Percentiles rank a stretch among this genome's conserved stretches.
phyloP scores from a whole-genome alignment of 2,888 invertebrate species.

The Dynastes maya region DNA sequence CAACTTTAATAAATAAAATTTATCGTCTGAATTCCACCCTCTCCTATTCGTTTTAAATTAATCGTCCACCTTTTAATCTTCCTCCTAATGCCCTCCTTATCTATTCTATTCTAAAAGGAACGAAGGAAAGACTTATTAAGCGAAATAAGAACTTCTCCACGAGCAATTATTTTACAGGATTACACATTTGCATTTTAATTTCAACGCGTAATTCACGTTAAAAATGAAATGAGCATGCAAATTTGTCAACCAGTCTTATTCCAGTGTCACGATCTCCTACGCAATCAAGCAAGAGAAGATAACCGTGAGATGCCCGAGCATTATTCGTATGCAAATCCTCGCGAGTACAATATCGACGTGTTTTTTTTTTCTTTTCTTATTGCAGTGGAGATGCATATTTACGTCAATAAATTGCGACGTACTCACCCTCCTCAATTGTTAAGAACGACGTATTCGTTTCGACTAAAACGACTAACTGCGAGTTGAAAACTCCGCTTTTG shows the following conservation, averaged over 20 bases:
- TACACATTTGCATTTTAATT: conserved; percentile 48
- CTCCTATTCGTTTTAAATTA: background rate
- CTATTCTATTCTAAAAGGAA: background rate
- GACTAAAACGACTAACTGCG: background rate
- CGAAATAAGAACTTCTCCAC: background rate
- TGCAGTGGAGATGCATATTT: background rate
- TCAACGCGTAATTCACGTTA: conserved; percentile 13
- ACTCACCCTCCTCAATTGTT: background rate
- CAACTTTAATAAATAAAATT: no score
- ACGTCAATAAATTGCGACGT: background rate
- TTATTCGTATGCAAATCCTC: background rate
- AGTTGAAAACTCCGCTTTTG: background rate
- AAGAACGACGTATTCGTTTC: background rate
- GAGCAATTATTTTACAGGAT: conserved; percentile 34
- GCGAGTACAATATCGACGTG: background rate
- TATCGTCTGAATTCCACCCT: no score
- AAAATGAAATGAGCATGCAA: conserved; percentile 39
- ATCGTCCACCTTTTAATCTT: background rate
- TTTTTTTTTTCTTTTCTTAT: background rate
- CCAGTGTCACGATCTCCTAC: background rate
- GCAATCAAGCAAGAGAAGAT: conserved; percentile 1
- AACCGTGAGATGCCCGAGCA: background rate
- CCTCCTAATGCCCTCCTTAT: background rate
- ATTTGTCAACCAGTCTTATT: conserved; percentile 20
- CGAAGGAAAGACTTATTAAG: background rate